Conservation (phyloP, 2,797 vertebrate species). For the Helostoma temminkii region DNA sequence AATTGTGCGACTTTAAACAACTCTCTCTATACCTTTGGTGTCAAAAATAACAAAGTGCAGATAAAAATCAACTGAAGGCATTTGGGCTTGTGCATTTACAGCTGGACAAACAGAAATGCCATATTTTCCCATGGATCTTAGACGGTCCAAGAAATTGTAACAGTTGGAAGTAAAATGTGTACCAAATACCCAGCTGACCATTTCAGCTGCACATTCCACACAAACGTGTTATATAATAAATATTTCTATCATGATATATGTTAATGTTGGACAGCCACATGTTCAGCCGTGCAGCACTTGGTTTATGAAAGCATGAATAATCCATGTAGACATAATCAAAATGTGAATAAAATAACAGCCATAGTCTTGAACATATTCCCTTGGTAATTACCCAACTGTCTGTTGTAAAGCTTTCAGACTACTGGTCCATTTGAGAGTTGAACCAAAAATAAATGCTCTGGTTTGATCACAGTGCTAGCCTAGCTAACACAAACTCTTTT, state of each 20-base stretch:
- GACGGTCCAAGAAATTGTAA: slow-evolving; percentile 23
- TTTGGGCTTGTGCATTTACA: slow-evolving; percentile 32
- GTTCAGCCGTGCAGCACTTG: slow-evolving; percentile 50
- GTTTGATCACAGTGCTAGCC: slow-evolving; percentile 21
- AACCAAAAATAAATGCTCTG: slow-evolving; percentile 27
- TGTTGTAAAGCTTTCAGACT: slow-evolving; percentile 12
- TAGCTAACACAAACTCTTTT: slow-evolving; percentile 20
- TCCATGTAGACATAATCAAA: slow-evolving; percentile 63
- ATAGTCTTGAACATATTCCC: slow-evolving; percentile 36
- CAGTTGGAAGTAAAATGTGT: slow-evolving; percentile 28
- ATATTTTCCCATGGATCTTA: slow-evolving; percentile 40
- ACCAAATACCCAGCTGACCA: slow-evolving; percentile 38
- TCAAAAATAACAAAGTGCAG: slow-evolving; percentile 23
- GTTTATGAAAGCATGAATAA: slow-evolving; percentile 76
- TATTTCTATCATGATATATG: slow-evolving; percentile 57
- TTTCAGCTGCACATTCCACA: slow-evolving; percentile 34
- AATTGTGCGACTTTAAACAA: slow-evolving; percentile 25
- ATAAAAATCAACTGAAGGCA: slow-evolving; percentile 21
- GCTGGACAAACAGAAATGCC: slow-evolving; percentile 26
- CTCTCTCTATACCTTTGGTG: slow-evolving; percentile 16
- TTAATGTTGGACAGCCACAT: slow-evolving; percentile 56
- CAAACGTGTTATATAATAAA: slow-evolving; percentile 51
- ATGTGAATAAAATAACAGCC: slow-evolving; percentile 61
- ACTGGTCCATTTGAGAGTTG: slow-evolving; percentile 40
- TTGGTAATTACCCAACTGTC: slow-evolving; percentile 37